These are phyloP conservation scores for Monoplex corrugatus DNA, from an alignment of 2,888 invertebrate species.

Conservation along the genomic window DNA sequence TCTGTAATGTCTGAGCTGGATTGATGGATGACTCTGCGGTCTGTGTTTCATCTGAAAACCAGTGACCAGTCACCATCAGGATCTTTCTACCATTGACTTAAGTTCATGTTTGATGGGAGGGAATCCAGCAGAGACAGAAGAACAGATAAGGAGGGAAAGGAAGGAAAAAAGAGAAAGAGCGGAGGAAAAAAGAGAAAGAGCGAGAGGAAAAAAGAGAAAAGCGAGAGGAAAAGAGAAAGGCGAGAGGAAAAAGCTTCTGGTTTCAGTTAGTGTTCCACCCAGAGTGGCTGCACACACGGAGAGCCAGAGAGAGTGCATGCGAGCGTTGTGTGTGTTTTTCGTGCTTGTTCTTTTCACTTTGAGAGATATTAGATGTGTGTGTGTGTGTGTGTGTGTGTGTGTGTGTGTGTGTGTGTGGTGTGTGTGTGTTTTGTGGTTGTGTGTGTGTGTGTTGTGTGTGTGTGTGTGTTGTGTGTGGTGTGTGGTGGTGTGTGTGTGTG, in stretches of 20 bases:
- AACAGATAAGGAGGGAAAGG: not conserved
- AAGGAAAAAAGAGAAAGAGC: constrained; percentile 5
- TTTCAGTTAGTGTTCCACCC: too few species aligned
- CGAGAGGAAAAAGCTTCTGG: too few species aligned
- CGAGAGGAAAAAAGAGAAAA: not conserved
- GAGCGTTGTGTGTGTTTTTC: not conserved
- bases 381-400: constrained; percentile 6
- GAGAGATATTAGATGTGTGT: not conserved
- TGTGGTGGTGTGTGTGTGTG: not conserved
- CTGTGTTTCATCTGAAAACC: not conserved
- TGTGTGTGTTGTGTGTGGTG: not conserved
- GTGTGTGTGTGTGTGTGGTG: not conserved
- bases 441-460: not conserved
- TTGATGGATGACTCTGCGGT: not conserved
- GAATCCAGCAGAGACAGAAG: not conserved
- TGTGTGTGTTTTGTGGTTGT: too few species aligned
- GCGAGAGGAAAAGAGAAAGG: too few species aligned
- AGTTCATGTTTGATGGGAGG: not conserved
- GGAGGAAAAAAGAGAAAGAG: not conserved
- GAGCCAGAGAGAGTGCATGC: not conserved
- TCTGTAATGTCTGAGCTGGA: not conserved
- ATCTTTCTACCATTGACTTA: too few species aligned
- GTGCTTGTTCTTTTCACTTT: not conserved
- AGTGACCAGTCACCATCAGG: too few species aligned
- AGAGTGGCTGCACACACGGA: not conserved